These are phyloP conservation scores for Poecile atricapillus DNA, from an alignment of 2,113 vertebrate genomes.

Conservation along the genomic window DNA sequence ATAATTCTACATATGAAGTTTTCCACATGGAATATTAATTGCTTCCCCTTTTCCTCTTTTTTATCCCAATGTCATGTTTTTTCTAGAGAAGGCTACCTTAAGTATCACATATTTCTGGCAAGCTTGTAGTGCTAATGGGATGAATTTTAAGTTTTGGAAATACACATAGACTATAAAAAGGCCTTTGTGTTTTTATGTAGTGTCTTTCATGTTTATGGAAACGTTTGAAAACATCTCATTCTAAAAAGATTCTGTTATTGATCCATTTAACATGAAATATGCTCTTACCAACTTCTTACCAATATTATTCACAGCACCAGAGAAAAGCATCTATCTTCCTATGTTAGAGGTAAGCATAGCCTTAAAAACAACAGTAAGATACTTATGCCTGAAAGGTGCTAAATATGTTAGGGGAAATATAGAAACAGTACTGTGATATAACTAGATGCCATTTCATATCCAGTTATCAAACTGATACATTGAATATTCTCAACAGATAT, in stretches of 20 bases:
- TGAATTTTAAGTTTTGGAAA: neutral
- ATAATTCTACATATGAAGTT: neutral
- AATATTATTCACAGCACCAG: neutral
- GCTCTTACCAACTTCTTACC: neutral
- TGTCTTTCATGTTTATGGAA: neutral
- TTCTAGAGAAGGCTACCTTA: neutral
- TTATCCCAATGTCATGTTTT: neutral
- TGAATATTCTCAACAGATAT: neutral
- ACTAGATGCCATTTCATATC: neutral
- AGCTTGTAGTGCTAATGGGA: neutral
- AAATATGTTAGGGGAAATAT: neutral
- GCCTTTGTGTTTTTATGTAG: neutral
- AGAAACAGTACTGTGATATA: neutral
- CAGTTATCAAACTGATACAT: neutral
- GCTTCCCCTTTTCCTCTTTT: neutral
- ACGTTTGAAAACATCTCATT: neutral
- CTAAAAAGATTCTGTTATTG: neutral
- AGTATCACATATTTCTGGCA: neutral
- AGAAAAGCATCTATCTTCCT: neutral
- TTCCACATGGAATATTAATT: neutral
- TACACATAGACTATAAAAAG: fast-evolving
- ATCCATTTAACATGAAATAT: neutral
- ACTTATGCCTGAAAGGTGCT: neutral
- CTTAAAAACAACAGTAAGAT: neutral
- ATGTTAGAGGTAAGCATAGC: neutral